Evolutionary conservation across 2,888 invertebrate genomes (phyloP).

Genomic region (Melanchra persicariae): DNA sequence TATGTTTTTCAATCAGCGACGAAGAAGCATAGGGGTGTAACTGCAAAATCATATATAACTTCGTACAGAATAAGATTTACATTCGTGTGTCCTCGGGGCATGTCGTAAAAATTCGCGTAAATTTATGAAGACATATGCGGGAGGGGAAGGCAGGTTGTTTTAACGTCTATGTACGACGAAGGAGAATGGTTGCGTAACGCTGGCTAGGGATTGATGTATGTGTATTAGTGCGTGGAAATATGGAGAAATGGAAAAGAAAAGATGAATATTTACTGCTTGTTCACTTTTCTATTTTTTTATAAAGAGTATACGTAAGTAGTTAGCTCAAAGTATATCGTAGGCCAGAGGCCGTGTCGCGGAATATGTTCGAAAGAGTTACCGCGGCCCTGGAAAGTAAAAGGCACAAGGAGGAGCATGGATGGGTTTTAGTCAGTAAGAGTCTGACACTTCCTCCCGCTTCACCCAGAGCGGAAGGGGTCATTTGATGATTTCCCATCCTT

Average conservation of each 20-base stretch:
- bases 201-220: constrained; percentile 23
- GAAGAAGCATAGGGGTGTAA: constrained; percentile 42
- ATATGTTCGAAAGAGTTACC: no score
- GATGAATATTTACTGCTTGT: constrained; percentile 17
- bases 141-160: constrained; percentile 39
- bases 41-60: constrained; percentile 64
- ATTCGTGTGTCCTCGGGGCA: constrained; percentile 43
- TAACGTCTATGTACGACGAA: constrained; percentile 37
- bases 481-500: no score
- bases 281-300: constrained; percentile 1
- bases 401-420: no score
- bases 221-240: constrained; percentile 14
- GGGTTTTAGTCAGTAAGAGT: no score
- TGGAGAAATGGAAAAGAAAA: constrained; percentile 5
- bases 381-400: no score
- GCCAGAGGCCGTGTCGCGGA: no score
- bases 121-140: constrained; percentile 62
- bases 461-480: no score
- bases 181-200: constrained; percentile 12
- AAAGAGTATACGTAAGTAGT: not conserved
- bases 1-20: constrained; percentile 61
- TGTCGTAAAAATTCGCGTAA: constrained; percentile 61
- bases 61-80: constrained; percentile 56
- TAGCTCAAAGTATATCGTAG: not conserved
- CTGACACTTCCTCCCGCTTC: no score